These are phyloP conservation scores for Syrphus vitripennis DNA, from an alignment of 2,888 invertebrate species.

Conservation along the genomic window DNA sequence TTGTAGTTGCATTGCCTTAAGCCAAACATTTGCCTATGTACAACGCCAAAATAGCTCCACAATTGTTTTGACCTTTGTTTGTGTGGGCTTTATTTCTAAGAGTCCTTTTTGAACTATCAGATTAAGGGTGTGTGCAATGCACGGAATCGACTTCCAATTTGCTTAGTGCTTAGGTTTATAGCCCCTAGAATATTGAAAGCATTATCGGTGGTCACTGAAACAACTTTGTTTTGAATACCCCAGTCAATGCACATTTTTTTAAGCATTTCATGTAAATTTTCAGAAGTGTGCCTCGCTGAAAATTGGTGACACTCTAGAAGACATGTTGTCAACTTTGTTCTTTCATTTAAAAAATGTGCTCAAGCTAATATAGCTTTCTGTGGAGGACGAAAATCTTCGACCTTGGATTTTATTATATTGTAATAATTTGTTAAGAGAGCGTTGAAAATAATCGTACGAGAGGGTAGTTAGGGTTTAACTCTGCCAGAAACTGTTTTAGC, in stretches of 20 bases:
- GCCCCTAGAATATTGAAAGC: neutral
- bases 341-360: neutral
- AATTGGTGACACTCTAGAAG: neutral
- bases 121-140: neutral
- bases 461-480: constrained; percentile 11
- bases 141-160: neutral
- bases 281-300: neutral
- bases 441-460: constrained; percentile 6
- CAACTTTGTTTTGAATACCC: neutral
- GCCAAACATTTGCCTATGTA: neutral
- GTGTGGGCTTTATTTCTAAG: neutral
- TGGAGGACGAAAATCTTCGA: neutral
- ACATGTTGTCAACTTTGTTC: neutral
- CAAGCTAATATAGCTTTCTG: neutral
- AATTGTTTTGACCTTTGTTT: neutral
- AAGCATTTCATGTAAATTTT: neutral
- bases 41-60: neutral
- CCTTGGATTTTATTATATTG: neutral
- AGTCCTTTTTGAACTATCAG: neutral
- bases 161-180: neutral
- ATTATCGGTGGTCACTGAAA: neutral
- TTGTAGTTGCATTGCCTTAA: neutral
- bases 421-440: constrained; percentile 14
- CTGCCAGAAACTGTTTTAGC: neutral
- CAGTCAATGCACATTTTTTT: constrained; percentile 8